Evolutionary conservation across 1,140 invertebrate species (phyloP).

Genomic region (Penaeus indicus): DNA sequence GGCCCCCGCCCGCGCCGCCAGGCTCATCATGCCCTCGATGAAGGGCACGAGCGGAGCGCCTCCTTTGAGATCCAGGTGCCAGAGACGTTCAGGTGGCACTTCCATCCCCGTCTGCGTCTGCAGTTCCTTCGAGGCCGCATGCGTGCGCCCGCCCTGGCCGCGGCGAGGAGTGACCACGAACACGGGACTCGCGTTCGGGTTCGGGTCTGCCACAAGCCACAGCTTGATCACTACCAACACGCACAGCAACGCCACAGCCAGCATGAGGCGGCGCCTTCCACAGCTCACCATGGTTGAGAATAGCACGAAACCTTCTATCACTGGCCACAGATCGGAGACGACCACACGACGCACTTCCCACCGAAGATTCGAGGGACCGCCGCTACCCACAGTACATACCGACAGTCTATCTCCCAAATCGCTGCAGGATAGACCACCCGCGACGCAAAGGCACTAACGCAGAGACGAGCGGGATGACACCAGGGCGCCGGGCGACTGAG

Average conservation of each 20-base stretch:
- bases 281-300: background rate
- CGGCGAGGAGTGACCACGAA: slow-evolving; percentile 32
- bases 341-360: background rate
- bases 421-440: too few relatives aligned
- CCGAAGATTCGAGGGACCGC: background rate
- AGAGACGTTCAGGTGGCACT: slow-evolving; percentile 69
- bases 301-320: background rate
- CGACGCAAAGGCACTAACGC: too few relatives aligned
- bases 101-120: slow-evolving; percentile 40
- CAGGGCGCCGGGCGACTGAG: too few relatives aligned
- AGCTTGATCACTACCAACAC: background rate
- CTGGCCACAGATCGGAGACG: background rate
- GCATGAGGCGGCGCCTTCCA: background rate
- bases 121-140: background rate
- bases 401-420: too few relatives aligned
- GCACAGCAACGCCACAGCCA: background rate
- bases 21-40: slow-evolving; percentile 80
- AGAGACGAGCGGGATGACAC: too few relatives aligned
- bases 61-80: slow-evolving; percentile 93
- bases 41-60: slow-evolving; percentile 81
- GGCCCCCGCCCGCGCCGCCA: slow-evolving; percentile 79
- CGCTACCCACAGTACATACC: slow-evolving; percentile 16
- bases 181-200: background rate
- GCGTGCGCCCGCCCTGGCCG: background rate
- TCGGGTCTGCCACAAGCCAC: background rate